Base-by-base conservation (phyloP, 2,888 invertebrate species). In the Synergus umbraculus region DNA sequence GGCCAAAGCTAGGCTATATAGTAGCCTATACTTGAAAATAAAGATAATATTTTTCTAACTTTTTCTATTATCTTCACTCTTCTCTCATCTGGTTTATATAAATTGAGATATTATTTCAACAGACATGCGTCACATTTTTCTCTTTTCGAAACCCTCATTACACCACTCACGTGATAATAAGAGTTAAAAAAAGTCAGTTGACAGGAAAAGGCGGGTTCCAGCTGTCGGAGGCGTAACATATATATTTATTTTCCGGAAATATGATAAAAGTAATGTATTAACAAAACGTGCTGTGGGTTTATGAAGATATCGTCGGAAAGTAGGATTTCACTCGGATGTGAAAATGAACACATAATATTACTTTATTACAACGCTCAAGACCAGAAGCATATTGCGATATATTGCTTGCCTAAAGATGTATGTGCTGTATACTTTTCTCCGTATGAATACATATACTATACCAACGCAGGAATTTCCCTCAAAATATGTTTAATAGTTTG, bases 281-380 rank as follows among this genome's bases (percentile, higher is more conserved):
- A 7, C 18, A 60, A 60, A 22, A 22, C 12, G 22, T 60, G 22
- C 22, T 60, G 10, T 60, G 60, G 49, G 22, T 60, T 22, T 22
- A 60, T 60, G 12, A 22, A 22, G 22, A 60, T 60, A 60, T 29
- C 60, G 22, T 22, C 22, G 60, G 60, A 22, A 60, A n/a, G 60
- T 60, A 18, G 9, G 60, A 60, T 22, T 60, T 60, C 60, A 60
- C 22, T 60, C 60, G 22, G 18, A 60, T 10, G 18, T 22, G 22
- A 60, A 54, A 54, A 54, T 54, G n/a, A 54, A 54, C 54, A 54
- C 54, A 54, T 54, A 54, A 54, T 12, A 5, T 60, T 18, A 60
- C 18, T 60, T 60, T 60, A 60, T 60, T 60, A 60, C 60, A 60
- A 18, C 12, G 22, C 60, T 60, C 22, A 60, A 22, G 60, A 60